Conservation (phyloP, 2,113 vertebrate genomes). For the Gnathonemus longibarbis region DNA sequence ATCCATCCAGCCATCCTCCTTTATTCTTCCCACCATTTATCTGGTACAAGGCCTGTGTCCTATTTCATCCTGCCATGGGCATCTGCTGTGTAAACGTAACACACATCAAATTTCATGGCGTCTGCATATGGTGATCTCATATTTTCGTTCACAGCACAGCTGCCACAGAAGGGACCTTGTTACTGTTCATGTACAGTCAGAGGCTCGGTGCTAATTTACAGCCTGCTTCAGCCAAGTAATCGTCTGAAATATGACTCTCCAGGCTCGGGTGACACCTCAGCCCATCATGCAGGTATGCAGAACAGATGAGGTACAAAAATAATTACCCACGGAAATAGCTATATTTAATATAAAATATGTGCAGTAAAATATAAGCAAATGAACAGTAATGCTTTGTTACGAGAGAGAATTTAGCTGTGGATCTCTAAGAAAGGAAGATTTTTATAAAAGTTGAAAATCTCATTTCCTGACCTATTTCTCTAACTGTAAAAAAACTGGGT, state of each 20-base stretch:
- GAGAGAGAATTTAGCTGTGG: neutral
- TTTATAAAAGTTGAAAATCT: neutral
- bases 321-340: neutral
- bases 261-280: neutral
- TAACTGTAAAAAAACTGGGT: neutral
- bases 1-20: neutral
- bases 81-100: slow-evolving; percentile 3
- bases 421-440: neutral
- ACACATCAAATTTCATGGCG: neutral
- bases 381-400: neutral
- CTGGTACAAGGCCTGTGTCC: neutral
- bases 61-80: neutral
- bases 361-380: neutral
- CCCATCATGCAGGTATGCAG: neutral
- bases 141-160: neutral
- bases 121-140: slow-evolving; percentile 8
- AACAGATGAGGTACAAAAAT: slow-evolving; percentile 3
- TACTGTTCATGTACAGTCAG: neutral
- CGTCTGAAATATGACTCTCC: neutral
- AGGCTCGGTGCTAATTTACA: neutral
- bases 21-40: neutral
- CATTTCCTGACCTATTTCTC: neutral
- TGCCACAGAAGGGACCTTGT: neutral
- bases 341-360: neutral
- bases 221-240: neutral